These are phyloP conservation scores for Drosophila hamatofila DNA, from an alignment of 2,888 invertebrate genomes.

Conservation along the genomic window DNA sequence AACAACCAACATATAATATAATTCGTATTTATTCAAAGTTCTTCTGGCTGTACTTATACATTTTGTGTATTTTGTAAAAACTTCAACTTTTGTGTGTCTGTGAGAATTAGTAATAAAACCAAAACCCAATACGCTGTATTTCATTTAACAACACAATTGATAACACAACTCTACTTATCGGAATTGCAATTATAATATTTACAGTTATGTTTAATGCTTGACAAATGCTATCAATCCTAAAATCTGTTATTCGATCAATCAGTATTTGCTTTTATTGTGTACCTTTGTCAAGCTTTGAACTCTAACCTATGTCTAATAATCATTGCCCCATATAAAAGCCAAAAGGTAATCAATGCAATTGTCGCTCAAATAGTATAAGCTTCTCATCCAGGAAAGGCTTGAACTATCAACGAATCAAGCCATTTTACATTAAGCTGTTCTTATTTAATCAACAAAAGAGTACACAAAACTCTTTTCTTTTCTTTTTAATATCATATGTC, in stretches of 20 bases:
- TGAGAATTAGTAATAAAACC: constrained; percentile 77
- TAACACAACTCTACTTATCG: constrained; percentile 19
- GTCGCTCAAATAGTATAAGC: constrained; percentile 44
- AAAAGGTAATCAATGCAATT: constrained; percentile 46
- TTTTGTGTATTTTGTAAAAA: constrained; percentile 57
- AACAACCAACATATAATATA: constrained; percentile 18
- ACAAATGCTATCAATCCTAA: constrained; percentile 13
- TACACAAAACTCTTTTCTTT: constrained; percentile 21
- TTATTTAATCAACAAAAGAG: background rate
- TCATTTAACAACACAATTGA: constrained; percentile 44
- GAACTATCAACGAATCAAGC: background rate
- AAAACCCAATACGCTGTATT: constrained; percentile 69
- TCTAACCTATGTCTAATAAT: constrained; percentile 14
- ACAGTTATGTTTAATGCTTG: constrained; percentile 42
- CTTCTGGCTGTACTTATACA: constrained; percentile 63
- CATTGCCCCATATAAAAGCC: constrained; percentile 23
- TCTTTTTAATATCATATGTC: constrained; percentile 15
- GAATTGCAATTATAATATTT: constrained; percentile 6
- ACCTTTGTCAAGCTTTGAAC: constrained; percentile 52
- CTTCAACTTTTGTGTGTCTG: constrained; percentile 75
- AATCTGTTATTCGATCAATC: too few species aligned
- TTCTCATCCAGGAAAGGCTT: constrained; percentile 22
- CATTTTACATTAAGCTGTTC: background rate
- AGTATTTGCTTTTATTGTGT: constrained; percentile 26
- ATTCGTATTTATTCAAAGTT: constrained; percentile 52